phyloP scores from a whole-genome alignment of 1,140 invertebrate species.

The Cherax destructor region DNA sequence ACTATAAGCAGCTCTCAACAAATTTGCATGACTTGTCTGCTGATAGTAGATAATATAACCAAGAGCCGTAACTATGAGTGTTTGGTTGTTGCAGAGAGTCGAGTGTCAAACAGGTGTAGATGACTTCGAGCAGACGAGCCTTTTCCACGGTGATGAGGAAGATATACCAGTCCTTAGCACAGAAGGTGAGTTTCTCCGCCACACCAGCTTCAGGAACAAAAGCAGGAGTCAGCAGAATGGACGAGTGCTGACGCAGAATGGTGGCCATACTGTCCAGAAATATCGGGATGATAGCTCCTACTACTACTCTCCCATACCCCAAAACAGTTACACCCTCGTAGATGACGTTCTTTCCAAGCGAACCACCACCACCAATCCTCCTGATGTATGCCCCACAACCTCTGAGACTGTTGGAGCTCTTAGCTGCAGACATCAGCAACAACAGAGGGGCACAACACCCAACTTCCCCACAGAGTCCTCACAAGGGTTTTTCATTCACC shows the following conservation, averaged over 20 bases:
- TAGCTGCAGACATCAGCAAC: slow-evolving; percentile 27
- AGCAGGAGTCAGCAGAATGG: slow-evolving; percentile 22
- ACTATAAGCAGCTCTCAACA: too few relatives aligned
- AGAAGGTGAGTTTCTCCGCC: not conserved
- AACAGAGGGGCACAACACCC: not conserved
- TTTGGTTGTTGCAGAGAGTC: not conserved
- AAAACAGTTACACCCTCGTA: not conserved
- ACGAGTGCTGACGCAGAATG: slow-evolving; percentile 37
- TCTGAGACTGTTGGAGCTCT: not conserved
- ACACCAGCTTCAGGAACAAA: not conserved
- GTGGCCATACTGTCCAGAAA: slow-evolving; percentile 35
- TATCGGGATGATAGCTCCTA: slow-evolving; percentile 27
- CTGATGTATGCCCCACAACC: slow-evolving; percentile 56
- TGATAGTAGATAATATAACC: too few relatives aligned
- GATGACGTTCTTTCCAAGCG: slow-evolving; percentile 1
- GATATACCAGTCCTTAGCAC: not conserved
- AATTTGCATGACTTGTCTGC: too few relatives aligned
- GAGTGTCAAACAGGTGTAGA: slow-evolving; percentile 32
- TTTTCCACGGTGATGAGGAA: slow-evolving; percentile 11
- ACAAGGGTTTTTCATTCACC: not conserved
- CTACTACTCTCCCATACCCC: slow-evolving; percentile 55
- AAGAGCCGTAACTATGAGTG: too few relatives aligned
- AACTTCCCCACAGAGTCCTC: not conserved
- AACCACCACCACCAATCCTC: slow-evolving; percentile 23
- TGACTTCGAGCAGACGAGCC: slow-evolving; percentile 35